Evolutionary conservation across 2,888 invertebrate genomes (phyloP).

Genomic region (Nesidiocoris tenuis): DNA sequence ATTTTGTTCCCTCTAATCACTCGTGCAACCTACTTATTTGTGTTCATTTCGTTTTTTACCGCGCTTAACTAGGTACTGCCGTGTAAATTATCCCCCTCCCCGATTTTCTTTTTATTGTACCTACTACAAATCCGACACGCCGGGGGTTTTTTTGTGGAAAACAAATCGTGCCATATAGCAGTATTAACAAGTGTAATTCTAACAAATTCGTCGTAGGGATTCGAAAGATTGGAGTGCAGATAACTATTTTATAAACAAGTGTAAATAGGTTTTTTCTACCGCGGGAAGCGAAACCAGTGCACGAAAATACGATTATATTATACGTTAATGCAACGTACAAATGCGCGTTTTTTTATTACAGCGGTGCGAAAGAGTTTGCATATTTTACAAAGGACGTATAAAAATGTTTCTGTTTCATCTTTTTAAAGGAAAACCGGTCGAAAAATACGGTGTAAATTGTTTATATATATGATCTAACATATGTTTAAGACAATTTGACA

Average conservation of each 20-base stretch:
- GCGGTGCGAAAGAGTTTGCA: conserved; percentile 3
- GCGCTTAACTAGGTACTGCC: conserved; percentile 1
- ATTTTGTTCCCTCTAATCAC: neutral
- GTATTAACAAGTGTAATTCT: conserved; percentile 31
- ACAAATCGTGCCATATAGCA: conserved; percentile 34
- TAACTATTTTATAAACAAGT: conserved; percentile 7
- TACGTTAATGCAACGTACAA: neutral
- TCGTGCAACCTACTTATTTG: neutral
- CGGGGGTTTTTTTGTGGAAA: neutral
- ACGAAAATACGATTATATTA: neutral
- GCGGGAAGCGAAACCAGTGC: conserved; percentile 13
- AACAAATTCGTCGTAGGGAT: conserved; percentile 15
- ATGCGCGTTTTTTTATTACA: conserved; percentile 10
- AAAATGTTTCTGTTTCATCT: neutral
- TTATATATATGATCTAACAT: conserved; percentile 32
- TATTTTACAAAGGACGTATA: neutral
- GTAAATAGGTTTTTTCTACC: conserved; percentile 20
- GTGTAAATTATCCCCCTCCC: neutral
- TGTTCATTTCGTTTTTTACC: neutral
- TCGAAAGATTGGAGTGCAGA: conserved; percentile 1
- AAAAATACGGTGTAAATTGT: conserved; percentile 22
- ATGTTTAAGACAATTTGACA: conserved; percentile 30
- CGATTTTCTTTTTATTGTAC: conserved; percentile 6
- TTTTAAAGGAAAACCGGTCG: neutral
- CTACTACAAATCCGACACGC: neutral